These are phyloP conservation scores for Micoletzkya japonica DNA, from an alignment of 2,888 invertebrate genomes.

Conservation along the genomic window DNA sequence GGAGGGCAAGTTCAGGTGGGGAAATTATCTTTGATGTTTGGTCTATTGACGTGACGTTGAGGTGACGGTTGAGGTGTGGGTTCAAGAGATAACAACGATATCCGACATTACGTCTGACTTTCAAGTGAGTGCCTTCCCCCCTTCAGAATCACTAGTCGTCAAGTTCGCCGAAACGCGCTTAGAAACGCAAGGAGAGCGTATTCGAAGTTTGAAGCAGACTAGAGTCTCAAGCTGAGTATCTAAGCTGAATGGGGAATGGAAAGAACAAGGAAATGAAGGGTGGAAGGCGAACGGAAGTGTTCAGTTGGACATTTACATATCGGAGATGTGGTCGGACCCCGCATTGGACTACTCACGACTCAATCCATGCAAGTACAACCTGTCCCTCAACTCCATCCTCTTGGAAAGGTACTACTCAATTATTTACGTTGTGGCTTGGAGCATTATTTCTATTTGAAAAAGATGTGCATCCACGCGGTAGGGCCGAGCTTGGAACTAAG, in stretches of 20 bases:
- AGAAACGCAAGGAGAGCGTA: no score
- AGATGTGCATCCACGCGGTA: no score
- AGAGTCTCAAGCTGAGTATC: no score
- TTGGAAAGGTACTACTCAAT: conserved; percentile 33
- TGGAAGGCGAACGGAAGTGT: no score
- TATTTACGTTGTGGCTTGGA: not conserved
- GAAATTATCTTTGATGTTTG: not conserved
- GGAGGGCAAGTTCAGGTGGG: conserved; percentile 48
- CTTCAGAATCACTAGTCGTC: no score
- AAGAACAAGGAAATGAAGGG: no score
- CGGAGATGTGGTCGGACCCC: conserved; percentile 63
- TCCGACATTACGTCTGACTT: conserved; percentile 62
- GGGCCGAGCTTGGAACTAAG: no score
- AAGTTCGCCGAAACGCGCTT: no score
- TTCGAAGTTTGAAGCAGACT: no score
- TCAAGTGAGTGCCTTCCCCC: conserved; percentile 49
- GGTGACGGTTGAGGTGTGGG: conserved; percentile 63
- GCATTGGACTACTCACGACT: conserved; percentile 56
- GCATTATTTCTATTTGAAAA: no score
- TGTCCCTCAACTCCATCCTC: conserved; percentile 59
- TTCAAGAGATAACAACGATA: conserved; percentile 63
- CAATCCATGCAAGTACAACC: conserved; percentile 63
- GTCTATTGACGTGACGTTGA: conserved; percentile 28
- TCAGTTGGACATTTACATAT: conserved; percentile 64
- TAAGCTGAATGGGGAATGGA: no score